Evolutionary conservation across 2,113 vertebrate species (phyloP), one percentile per base, ranked within the genome.

Genomic region (Cisticola juncidis): DNA sequence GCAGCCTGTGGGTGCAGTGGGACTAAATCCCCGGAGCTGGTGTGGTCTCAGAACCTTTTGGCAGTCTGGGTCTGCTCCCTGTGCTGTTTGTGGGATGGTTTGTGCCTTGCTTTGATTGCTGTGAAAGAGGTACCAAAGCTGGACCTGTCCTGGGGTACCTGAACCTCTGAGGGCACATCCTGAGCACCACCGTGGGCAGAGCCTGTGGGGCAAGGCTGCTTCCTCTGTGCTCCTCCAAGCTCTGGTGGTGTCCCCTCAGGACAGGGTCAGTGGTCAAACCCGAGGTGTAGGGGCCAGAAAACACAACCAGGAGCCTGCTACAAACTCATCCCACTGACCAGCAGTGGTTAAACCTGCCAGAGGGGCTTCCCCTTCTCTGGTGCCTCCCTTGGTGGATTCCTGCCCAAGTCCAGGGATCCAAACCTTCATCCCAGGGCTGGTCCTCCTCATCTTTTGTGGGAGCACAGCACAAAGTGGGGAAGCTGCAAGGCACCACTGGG

Each of bases 1-100:
- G 64, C 83, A 17, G 2, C 0, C 2, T 5, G 36, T 7, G 53
- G 76, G 38, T 18, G 60, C 20, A 0, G 2, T 12, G 86, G 86
- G 33, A 12, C 5, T 3, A 0, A 17, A 70, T 19, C 71, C 50
- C 56, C 8, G 24, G 5, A 7, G 31, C 35, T 38, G 47, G 2
- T 9, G 86, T 24, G 40, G 31, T 19, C 51, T 81, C 35, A 3
- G 53, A 4, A 1, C 0, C 0, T n/a, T 56, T 29, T 53, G 84
- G 16, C 20, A 3, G 2, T 13, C 53, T 81, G 36, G 14, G 5
- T 47, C 8, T 68, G 33, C 69, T 71, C 40, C 45, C 33, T 1
- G 40, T 1, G 48, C 31, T 54, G 44, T 24, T 62, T 11, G 58
- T 5, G 1, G 28, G 25, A 72, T 36, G 51, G 4, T 70, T 83